Evolutionary conservation across 2,888 invertebrate genomes (phyloP).

Genomic region (Lasioglossum morio): DNA sequence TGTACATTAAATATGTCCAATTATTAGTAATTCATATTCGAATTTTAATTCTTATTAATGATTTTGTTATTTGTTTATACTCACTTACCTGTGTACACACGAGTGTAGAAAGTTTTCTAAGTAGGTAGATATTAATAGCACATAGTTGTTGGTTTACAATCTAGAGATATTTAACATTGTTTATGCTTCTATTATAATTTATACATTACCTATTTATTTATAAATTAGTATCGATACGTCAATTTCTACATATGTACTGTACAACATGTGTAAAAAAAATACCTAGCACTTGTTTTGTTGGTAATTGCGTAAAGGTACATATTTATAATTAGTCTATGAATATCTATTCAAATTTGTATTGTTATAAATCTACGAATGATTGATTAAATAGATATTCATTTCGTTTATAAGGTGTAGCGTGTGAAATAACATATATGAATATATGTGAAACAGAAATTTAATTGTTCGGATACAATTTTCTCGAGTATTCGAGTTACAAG

Average conservation of each 20-base stretch:
- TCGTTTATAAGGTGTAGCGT: background rate
- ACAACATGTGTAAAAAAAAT: background rate
- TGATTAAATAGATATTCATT: background rate
- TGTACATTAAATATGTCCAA: background rate
- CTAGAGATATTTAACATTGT: background rate
- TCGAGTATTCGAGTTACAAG: background rate
- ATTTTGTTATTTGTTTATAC: background rate
- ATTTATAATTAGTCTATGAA: background rate
- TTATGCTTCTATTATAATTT: background rate
- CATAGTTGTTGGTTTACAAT: background rate
- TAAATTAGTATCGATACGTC: background rate
- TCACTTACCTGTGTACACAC: background rate
- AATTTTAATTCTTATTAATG: background rate
- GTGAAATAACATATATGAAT: background rate
- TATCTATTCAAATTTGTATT: background rate
- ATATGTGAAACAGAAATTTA: background rate
- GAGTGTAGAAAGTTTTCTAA: background rate
- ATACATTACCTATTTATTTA: background rate
- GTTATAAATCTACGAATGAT: background rate
- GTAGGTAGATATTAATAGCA: constrained; percentile 4
- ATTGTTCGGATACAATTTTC: background rate
- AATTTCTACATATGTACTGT: background rate
- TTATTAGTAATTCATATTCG: background rate
- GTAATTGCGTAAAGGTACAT: background rate
- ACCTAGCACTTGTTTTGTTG: background rate